Percentiles rank a stretch among this genome's conserved stretches.
These are phyloP conservation scores for Chirona hameri DNA, from an alignment of 2,888 invertebrate species.

Conservation along the genomic window DNA sequence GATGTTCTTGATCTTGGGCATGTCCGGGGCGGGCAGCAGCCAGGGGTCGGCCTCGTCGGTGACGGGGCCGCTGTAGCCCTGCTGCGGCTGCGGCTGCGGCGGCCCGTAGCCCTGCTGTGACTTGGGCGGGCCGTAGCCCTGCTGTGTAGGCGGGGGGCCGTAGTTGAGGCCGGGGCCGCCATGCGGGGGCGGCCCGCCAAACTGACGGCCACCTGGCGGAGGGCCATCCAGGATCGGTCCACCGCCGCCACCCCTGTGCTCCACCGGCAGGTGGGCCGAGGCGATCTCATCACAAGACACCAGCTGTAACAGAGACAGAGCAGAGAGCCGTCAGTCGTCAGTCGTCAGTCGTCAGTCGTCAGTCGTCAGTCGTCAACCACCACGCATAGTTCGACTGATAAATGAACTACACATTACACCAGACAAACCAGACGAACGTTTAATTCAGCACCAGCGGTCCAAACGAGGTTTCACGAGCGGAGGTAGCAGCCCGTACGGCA, in stretches of 20 bases:
- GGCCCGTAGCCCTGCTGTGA: neutral
- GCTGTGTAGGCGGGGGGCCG: neutral
- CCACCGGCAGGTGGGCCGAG: conserved; percentile 40
- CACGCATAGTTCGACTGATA: too few species aligned
- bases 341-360: too few species aligned
- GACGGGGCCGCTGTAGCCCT: neutral
- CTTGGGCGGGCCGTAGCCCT: too few species aligned
- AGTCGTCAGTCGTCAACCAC: too few species aligned
- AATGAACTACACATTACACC: too few species aligned
- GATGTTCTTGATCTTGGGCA: conserved; percentile 83
- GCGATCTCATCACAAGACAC: neutral
- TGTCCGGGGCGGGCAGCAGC: conserved; percentile 77
- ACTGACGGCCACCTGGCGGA: neutral
- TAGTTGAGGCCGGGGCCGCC: neutral
- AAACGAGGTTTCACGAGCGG: too few species aligned
- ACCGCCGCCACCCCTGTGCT: conserved; percentile 38
- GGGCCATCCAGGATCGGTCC: neutral
- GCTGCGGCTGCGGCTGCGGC: neutral
- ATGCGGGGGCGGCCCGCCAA: neutral
- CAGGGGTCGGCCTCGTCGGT: conserved; percentile 68
- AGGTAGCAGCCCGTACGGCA: too few species aligned
- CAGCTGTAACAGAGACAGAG: neutral
- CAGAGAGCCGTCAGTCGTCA: too few species aligned
- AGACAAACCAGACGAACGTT: too few species aligned
- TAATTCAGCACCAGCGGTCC: too few species aligned